A percentile compares a stretch with the other conserved stretches of the same genome.
Conservation (phyloP, 2,888 invertebrate genomes). For the Dryocosmus kuriphilus region DNA sequence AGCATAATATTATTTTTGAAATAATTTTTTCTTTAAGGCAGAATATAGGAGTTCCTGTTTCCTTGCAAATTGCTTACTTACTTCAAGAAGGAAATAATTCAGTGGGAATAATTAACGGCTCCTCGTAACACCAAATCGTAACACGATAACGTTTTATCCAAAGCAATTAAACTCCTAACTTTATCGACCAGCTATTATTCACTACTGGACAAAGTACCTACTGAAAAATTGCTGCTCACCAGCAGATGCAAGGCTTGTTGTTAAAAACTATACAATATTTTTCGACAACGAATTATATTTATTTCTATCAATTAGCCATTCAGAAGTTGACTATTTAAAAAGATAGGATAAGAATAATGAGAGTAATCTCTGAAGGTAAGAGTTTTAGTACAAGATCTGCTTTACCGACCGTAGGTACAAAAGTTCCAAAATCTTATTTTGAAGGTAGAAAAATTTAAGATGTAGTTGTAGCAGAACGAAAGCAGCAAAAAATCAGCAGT, state of each 20-base stretch:
- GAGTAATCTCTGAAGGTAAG: neutral
- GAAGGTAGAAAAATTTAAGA: too few relatives aligned
- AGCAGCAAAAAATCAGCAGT: too few relatives aligned
- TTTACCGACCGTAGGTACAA: neutral
- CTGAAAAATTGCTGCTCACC: neutral
- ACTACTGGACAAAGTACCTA: neutral
- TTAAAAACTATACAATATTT: too few relatives aligned
- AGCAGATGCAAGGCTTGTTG: neutral
- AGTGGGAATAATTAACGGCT: conserved; percentile 46
- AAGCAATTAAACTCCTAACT: conserved; percentile 44
- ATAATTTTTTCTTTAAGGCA: neutral
- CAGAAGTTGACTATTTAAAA: too few relatives aligned
- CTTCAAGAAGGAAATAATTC: conserved; percentile 37
- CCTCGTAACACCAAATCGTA: conserved; percentile 38
- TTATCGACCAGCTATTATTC: conserved; percentile 41
- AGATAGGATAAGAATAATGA: neutral
- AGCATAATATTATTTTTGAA: neutral
- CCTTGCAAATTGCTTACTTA: neutral
- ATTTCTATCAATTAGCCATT: too few relatives aligned
- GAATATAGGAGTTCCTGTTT: neutral
- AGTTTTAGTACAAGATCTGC: neutral
- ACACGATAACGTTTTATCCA: conserved; percentile 47
- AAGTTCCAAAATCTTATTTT: too few relatives aligned
- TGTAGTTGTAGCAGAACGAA: too few relatives aligned
- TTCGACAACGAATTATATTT: too few relatives aligned